Percentiles rank a stretch among this genome's conserved stretches.
phyloP scores from a whole-genome alignment of 2,113 vertebrate species.

The Ictidomys tridecemlineatus region DNA sequence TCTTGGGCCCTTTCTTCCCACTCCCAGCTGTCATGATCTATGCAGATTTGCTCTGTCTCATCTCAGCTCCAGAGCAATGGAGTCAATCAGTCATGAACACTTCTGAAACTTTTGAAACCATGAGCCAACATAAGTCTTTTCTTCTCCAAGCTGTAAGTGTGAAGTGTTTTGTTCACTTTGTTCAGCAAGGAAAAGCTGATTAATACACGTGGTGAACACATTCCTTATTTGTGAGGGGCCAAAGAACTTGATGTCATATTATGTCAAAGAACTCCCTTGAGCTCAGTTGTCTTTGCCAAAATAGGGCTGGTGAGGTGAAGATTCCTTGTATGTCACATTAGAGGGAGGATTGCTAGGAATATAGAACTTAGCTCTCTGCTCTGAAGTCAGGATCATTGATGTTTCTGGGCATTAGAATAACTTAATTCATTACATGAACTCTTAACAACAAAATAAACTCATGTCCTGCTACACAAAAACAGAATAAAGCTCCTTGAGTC shows the following conservation, averaged over 20 bases:
- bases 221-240: neutral
- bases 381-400: neutral
- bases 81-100: no score
- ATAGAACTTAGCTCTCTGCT: neutral
- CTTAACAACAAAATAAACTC: neutral
- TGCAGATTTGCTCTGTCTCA: no score
- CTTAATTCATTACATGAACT: neutral
- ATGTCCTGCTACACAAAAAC: neutral
- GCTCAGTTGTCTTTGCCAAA: neutral
- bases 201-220: neutral
- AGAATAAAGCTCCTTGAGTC: neutral
- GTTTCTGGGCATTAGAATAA: neutral
- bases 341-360: neutral
- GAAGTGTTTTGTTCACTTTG: no score
- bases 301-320: neutral
- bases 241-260: neutral
- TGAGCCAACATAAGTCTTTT: no score
- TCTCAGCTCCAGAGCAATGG: no score
- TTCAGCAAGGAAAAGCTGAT: no score
- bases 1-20: no score
- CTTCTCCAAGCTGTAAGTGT: no score
- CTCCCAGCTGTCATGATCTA: no score
- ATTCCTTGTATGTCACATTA: neutral
- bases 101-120: no score
- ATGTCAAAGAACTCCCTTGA: neutral